Evolutionary conservation across 2,888 invertebrate genomes (phyloP), one percentile per base, ranked within the genome.

Genomic region (Lysandra bellargus): DNA sequence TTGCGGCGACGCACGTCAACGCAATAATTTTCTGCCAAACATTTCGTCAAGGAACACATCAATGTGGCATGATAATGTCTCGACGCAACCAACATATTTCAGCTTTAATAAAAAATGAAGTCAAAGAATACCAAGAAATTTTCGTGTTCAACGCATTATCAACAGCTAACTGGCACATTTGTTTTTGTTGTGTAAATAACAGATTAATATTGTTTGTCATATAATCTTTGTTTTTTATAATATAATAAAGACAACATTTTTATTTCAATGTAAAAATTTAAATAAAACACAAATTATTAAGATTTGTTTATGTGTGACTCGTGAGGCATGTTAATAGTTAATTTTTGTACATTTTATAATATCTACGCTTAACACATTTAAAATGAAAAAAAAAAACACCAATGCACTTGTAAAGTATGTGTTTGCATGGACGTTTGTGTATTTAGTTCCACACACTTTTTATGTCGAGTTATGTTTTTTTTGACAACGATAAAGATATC

Each of bases 111-210:
- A 57, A 57, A 17, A 57, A 57, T 14, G 1, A 57, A 17, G 57
- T 4, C 57, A 4, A 57, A 53, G 14, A 61, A 23, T 23, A 23
- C 23, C 23, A 61, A 9, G 64, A 12, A 64, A 30, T 3, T 30
- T 77, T 77, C 37, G 60, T 60, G 33, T 77, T 60, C 9, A 77
- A 60, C 60, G 33, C 30, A 40, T 60, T 57, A 17, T 78, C 17
- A 60, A 40, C 60, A n/a, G n/a, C 37, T 69, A 69, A 69, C 69
- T 69, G 69, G 69, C 69, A 17, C 33, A 37, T 69, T 33, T 64
- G 57, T 60, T 60, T 57, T 78, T 78, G 77, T 61, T 78, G 30
- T 69, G 69, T 69, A 33, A 69, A 69, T 69, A 69, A 69, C 33
- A 57, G 14, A 17, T 69, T 69, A 12, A 30, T 37, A 69, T 33